Base-by-base conservation (phyloP, 2,113 vertebrate species). In the Lepisosteus oculatus region DNA sequence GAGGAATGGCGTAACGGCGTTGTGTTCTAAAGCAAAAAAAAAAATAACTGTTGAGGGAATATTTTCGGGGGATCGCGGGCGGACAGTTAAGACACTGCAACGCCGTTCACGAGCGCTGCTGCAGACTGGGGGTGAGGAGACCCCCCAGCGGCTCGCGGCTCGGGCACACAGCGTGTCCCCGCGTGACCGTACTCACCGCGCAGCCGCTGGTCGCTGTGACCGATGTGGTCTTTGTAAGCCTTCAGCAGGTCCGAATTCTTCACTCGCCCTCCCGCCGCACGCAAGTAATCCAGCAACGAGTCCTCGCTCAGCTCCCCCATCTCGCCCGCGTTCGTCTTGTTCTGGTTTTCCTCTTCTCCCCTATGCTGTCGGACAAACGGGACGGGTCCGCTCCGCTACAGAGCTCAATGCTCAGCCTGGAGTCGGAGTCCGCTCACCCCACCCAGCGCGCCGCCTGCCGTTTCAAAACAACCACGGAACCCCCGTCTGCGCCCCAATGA, bases 161-260 rank as follows among this genome's bases (percentile, higher is more conserved):
- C 15, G 15, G 15, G 15, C 15, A 8, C 47, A 8, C 4, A 51
- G 47, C 47, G 8, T 17, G 47, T 8, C 47, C 47, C 4, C 4
- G 47, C 4, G 47, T 51, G 47, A 8, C 47, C 4, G 47, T 80
- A 88, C 89, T 91, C 71, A 92, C 90, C 90, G 17, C 91, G 90
- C 0, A 91, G 29, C 12, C 90, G 85, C 72, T 78, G 11, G 81
- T 93, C 91, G 72, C 66, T 76, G 73, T 93, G 90, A 71, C 84
- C 89, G 72, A 93, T 90, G 61, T 89, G 91, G 15, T 86, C 87
- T 76, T 91, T 91, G 77, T 85, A 93, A 9, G 80, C 89, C 79
- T 68, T 87, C 69, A 91, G 74, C 8, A 93, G 72, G 0, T 91
- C 90, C 61, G 90, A 83, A 54, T 93, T 92, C 80, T 57, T 85